Base-by-base conservation (phyloP, 2,797 vertebrate genomes). In the Brotula barbata region DNA sequence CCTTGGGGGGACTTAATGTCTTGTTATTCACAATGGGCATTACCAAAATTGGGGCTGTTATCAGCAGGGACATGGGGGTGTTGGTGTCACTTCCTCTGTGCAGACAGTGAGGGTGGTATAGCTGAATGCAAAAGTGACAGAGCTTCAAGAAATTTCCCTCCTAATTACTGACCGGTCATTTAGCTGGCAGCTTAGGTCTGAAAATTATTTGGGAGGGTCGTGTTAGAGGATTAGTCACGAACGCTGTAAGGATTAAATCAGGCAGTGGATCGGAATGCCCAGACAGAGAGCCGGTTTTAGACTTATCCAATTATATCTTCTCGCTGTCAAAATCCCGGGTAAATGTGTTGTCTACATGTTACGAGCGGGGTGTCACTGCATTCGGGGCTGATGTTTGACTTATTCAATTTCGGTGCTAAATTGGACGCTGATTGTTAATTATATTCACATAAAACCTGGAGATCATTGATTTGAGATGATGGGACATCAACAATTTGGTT, bases 1-100 rank as follows among this genome's bases (percentile, higher is more conserved):
- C 80, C 88, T 82, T 84, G 84, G 64, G 71, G 71, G 81, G n/a
- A 84, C 88, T 85, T 88, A 88, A 88, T 82, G 83, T 87, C 86
- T 89, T 85, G 78, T 84, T 86, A 87, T 89, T 91, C 86, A 75
- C 69, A 67, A 64, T 77, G 75, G 64, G 81, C 64, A 37, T 55
- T 25, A 76, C 71, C 70, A 70, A 82, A 91, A 78, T 71, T 79
- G 85, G 75, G 63, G 60, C 65, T 74, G 82, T 76, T 85, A 71
- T 88, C 82, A 82, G 79, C 68, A 14, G 80, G 78, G 72, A 57
- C n/a, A 31, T 66, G 16, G 44, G 60, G 57, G 58, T 52, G 79
- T 58, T 71, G 53, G 79, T 82, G 86, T 80, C 83, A 77, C 79
- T 78, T 83, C 77, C 73, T 64, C 52, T 37, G 39, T 34, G 21